A percentile compares a stretch with the other conserved stretches of the same genome.
Evolutionary conservation across 53 echinoderm and acorn worm species (phyloP).

Genomic region (Hippasteria phrygiana): DNA sequence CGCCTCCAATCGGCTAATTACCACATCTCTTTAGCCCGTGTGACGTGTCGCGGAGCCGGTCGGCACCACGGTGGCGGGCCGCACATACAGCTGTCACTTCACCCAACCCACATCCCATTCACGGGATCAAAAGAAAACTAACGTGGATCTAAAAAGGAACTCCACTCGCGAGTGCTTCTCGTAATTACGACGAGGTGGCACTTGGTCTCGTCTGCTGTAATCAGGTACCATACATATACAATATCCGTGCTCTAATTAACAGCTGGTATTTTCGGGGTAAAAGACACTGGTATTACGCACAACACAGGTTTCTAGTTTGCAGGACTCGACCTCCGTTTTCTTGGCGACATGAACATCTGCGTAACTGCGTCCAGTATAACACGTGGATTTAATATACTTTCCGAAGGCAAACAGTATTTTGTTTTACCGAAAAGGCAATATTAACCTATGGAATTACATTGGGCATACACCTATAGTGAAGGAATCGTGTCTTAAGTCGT

Average conservation of each 20-base stretch:
- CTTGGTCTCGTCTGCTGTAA: slow-evolving; percentile 11
- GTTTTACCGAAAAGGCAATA: no score
- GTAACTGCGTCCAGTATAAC: neutral
- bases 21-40: neutral
- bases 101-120: neutral
- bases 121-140: neutral
- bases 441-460: no score
- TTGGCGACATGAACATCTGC: slow-evolving; percentile 18
- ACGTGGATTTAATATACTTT: no score
- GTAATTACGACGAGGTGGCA: slow-evolving; percentile 1
- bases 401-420: no score
- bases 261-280: neutral
- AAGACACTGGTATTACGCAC: neutral
- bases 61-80: slow-evolving; percentile 27
- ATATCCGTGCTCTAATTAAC: slow-evolving; percentile 15
- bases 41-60: neutral
- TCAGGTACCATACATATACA: no score
- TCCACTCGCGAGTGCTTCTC: neutral
- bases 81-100: slow-evolving; percentile 29
- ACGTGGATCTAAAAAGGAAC: neutral
- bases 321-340: neutral
- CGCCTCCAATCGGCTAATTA: neutral
- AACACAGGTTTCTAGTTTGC: neutral
- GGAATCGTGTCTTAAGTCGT: no score
- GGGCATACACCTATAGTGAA: no score